Evolutionary conservation across 2,113 vertebrate genomes (phyloP).

Genomic region (Motacilla tschutschensis): DNA sequence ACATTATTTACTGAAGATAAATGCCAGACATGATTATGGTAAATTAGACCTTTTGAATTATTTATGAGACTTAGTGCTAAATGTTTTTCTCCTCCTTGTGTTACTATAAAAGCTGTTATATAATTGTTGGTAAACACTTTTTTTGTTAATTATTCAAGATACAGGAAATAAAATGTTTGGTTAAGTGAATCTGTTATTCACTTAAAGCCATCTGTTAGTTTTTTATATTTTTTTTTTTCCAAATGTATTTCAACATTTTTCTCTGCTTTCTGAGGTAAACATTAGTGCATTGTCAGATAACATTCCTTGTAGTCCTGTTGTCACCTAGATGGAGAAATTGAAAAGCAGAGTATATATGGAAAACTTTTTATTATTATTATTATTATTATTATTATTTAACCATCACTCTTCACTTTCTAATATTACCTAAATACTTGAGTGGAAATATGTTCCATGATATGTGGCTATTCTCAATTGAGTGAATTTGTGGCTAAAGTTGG

Average conservation of each 20-base stretch:
- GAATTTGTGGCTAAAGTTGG: background rate
- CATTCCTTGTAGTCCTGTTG: background rate
- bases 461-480: background rate
- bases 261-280: constrained; percentile 1
- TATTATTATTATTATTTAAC: background rate
- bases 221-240: background rate
- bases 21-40: constrained; percentile 63
- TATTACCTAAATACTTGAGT: rapidly evolving
- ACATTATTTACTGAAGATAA: constrained; percentile 68
- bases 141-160: constrained; percentile 63
- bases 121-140: constrained; percentile 67
- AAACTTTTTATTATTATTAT: background rate
- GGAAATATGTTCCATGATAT: background rate
- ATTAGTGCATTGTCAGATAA: background rate
- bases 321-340: background rate
- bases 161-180: constrained; percentile 54
- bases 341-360: background rate
- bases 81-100: constrained; percentile 51
- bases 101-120: constrained; percentile 61
- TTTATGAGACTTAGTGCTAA: constrained; percentile 63
- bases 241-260: background rate
- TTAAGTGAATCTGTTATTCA: constrained; percentile 51
- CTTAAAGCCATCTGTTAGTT: background rate
- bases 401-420: background rate
- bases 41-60: constrained; percentile 70